Percentiles rank a stretch among this genome's conserved stretches.
Conservation (phyloP, 2,797 vertebrate genomes). For the Enteromius unitaeniatus region DNA sequence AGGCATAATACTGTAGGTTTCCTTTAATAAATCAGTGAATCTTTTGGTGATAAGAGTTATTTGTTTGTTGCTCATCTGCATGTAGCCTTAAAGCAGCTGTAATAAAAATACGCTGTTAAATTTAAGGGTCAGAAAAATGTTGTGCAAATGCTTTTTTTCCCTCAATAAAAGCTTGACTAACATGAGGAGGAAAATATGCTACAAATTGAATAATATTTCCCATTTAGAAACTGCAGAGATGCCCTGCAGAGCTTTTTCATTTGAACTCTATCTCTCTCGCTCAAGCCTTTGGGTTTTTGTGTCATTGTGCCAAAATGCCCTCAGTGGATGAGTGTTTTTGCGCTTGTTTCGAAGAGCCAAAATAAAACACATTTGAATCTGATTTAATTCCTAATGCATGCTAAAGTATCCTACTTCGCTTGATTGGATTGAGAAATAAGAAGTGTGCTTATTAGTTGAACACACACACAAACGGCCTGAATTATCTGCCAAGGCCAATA, state of each 20-base stretch:
- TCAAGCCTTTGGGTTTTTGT: slow-evolving; percentile 10
- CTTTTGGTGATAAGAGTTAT: background rate
- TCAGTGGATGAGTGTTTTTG: slow-evolving; percentile 1
- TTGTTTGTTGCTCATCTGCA: background rate
- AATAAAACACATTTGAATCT: slow-evolving; percentile 41
- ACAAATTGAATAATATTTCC: background rate
- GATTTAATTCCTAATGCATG: slow-evolving; percentile 35
- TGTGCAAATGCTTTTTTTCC: background rate
- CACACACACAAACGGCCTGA: background rate
- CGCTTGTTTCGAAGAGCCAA: background rate
- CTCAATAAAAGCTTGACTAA: background rate
- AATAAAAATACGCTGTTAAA: background rate
- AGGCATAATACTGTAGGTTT: background rate
- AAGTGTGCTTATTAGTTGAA: slow-evolving; percentile 19
- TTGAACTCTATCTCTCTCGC: slow-evolving; percentile 28
- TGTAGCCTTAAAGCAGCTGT: background rate
- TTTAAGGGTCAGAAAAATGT: background rate
- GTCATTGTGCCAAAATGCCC: slow-evolving; percentile 20
- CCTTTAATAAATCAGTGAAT: background rate
- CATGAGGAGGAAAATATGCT: slow-evolving; percentile 5
- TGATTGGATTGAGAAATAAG: slow-evolving; percentile 33
- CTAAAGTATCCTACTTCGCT: slow-evolving; percentile 30
- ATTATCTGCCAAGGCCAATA: background rate
- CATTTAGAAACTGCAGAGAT: background rate
- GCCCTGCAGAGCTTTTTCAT: slow-evolving; percentile 10